Evolutionary conservation across 2,888 invertebrate species (phyloP), one percentile per base, ranked within the genome.

Genomic region (Melanophora roralis): DNA sequence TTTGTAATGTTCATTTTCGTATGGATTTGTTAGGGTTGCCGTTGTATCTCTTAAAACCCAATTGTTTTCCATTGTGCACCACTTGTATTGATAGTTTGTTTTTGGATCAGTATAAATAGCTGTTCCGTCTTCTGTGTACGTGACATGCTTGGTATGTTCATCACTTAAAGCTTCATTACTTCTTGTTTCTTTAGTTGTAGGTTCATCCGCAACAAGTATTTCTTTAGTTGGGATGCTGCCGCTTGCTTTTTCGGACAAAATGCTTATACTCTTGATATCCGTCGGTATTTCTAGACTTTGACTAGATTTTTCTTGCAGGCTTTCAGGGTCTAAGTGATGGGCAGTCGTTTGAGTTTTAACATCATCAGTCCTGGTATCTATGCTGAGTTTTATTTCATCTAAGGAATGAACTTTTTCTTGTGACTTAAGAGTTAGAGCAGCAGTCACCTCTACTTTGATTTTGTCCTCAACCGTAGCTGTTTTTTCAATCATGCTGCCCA

Each of bases 61-160:
- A 45, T 91, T 87, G 83, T 91, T 92, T 34, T 90, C 88, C 12
- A 89, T 89, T 65, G 90, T 87, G 83, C 92, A 91, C 94, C 94
- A 94, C 83, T 91, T 91, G 86, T 94, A 95, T 87, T 93, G 93
- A 82, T 92, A 92, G 49, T 93, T 92, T 16, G 93, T 92, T 71
- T 90, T 89, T 27, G 95, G 95, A 87, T 96, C 95, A 19, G 94
- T 95, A 84, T 95, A 95, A 95, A 95, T 91, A 23, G 95, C 95
- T 79, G 91, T 89, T 74, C 93, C 93, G 36, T 93, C 93, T 87
- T 94, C 93, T 14, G 82, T 85, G 85, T 95, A 95, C 32, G 93
- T 93, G 21, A 95, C 91, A 89, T 94, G 92, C 83, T 93, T 90
- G 19, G 91, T 90, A 86, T 92, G 84, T 47, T 81, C 84, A 23